A percentile compares a stretch with the other conserved stretches of the same genome.
Evolutionary conservation across 2,113 vertebrate species (phyloP).

Genomic region (Hippocampus abdominalis): DNA sequence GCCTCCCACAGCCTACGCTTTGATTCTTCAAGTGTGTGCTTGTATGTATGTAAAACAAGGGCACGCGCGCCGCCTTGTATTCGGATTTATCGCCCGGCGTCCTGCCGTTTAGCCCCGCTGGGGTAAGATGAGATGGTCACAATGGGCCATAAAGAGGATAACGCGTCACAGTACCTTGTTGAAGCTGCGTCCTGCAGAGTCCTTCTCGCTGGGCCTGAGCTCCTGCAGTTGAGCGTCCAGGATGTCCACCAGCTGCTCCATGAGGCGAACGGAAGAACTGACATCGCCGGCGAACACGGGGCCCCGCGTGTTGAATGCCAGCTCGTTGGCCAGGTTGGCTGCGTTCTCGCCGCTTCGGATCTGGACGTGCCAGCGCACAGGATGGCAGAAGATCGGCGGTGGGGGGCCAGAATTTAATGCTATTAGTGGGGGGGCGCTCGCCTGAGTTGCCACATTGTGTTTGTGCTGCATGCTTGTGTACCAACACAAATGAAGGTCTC

Average conservation of each 20-base stretch:
- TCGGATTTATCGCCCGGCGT: constrained; percentile 26
- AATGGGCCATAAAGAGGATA: constrained; percentile 26
- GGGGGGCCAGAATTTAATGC: not conserved
- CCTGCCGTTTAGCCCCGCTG: constrained; percentile 22
- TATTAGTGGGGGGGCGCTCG: not conserved
- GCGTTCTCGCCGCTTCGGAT: constrained; percentile 97
- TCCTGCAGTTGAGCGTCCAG: constrained; percentile 96
- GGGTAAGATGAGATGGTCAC: constrained; percentile 25
- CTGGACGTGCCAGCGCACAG: constrained; percentile 59
- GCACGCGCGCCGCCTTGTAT: not conserved
- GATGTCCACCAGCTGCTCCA: constrained; percentile 98
- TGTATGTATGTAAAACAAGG: constrained; percentile 15
- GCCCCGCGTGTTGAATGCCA: constrained; percentile 94
- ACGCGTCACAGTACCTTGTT: constrained; percentile 84
- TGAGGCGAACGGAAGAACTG: constrained; percentile 92
- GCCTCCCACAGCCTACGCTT: constrained; percentile 37
- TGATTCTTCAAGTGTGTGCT: constrained; percentile 3
- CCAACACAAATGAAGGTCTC: not conserved
- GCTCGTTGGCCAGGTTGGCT: constrained; percentile 93
- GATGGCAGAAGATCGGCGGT: not conserved
- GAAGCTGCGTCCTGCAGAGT: constrained; percentile 89
- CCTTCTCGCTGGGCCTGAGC: constrained; percentile 88
- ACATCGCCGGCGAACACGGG: constrained; percentile 93
- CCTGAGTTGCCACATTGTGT: not conserved
- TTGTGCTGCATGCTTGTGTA: not conserved